Conservation (phyloP, 2,888 invertebrate species). For the Drosophila anomelani region DNA sequence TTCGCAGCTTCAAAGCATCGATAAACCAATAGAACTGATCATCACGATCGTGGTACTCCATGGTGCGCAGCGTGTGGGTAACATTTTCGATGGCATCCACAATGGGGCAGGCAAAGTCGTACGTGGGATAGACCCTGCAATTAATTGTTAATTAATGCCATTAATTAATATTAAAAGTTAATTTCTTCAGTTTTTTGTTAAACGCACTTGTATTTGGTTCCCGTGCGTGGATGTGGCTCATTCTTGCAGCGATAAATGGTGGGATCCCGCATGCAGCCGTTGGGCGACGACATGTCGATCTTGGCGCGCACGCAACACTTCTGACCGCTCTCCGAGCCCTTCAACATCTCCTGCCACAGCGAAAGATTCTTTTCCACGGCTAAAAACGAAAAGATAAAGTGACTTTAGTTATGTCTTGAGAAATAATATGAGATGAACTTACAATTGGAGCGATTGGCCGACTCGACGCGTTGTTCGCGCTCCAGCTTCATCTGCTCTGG, state of each 20-base stretch:
- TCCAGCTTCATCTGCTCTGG: constrained; percentile 97
- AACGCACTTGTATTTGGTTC: constrained; percentile 95
- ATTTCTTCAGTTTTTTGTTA: accelerated
- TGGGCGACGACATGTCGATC: constrained; percentile 97
- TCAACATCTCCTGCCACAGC: constrained; percentile 98
- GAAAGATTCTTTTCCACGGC: constrained; percentile 93
- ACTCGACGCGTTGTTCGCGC: constrained; percentile 94
- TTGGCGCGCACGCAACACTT: constrained; percentile 98
- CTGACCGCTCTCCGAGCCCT: constrained; percentile 91
- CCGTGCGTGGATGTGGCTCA: constrained; percentile 97
- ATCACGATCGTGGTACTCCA: constrained; percentile 99
- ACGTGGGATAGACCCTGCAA: constrained; percentile 97
- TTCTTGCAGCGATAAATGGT: constrained; percentile 99
- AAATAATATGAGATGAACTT: constrained; percentile 74
- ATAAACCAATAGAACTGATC: constrained; percentile 99
- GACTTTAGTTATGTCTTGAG: neutral
- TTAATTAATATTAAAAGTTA: neutral
- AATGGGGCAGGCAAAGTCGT: constrained; percentile 99
- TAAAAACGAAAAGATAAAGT: constrained; percentile 75
- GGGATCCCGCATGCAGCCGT: constrained; percentile 99
- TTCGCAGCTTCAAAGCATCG: constrained; percentile 93
- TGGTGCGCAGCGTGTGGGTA: constrained; percentile 98
- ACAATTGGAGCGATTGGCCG: constrained; percentile 94
- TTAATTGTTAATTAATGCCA: neutral
- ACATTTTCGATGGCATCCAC: constrained; percentile 99